phyloP scores from a whole-genome alignment of 2,888 invertebrate genomes.

The Thymelicus sylvestris region DNA sequence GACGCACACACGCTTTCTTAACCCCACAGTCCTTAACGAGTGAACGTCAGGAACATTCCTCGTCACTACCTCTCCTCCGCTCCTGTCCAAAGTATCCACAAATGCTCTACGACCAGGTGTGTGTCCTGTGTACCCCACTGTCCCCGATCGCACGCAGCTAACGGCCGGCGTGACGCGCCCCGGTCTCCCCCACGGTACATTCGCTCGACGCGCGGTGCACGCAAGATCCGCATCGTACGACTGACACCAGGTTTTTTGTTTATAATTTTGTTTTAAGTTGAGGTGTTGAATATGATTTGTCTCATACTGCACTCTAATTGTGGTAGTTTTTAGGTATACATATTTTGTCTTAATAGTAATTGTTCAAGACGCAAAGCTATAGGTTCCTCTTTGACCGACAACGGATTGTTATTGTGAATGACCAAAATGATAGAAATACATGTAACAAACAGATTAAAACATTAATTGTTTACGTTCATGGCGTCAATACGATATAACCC shows the following conservation, averaged over 20 bases:
- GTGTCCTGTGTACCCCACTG: slow-evolving; percentile 1
- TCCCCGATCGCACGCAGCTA: neutral
- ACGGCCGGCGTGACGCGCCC: neutral
- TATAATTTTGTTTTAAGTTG: neutral
- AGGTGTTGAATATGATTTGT: neutral
- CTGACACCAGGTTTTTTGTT: neutral
- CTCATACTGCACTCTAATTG: too few relatives aligned
- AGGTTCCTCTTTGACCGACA: too few relatives aligned
- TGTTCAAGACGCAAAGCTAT: too few relatives aligned
- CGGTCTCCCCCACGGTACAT: neutral
- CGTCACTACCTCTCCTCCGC: neutral
- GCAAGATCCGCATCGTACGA: neutral
- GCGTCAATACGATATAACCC: too few relatives aligned
- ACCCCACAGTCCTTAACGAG: too few relatives aligned
- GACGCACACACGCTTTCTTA: too few relatives aligned
- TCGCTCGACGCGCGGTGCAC: neutral
- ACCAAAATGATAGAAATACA: too few relatives aligned
- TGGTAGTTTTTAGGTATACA: too few relatives aligned
- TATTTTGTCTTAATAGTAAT: too few relatives aligned
- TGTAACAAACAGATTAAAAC: too few relatives aligned
- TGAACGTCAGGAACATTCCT: neutral
- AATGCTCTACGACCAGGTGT: slow-evolving; percentile 5
- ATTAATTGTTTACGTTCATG: too few relatives aligned
- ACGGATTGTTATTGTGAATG: too few relatives aligned
- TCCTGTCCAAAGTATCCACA: slow-evolving; percentile 7